Conservation (phyloP, 2,113 vertebrate genomes). For the Vicugna pacos region DNA sequence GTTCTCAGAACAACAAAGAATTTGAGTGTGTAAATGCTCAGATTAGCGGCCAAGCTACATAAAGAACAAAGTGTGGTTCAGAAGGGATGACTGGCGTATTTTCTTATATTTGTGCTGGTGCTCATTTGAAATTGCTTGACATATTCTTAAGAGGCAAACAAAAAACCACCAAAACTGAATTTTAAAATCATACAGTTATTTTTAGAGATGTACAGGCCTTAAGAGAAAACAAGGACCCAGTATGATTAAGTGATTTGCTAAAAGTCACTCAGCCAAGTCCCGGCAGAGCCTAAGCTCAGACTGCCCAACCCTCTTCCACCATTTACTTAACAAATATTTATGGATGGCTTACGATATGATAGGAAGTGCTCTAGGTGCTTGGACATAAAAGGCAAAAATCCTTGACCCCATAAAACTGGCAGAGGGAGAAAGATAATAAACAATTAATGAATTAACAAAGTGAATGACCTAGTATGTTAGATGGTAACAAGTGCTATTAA, state of each 20-base stretch:
- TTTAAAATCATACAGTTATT: constrained; percentile 30
- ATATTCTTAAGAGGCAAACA: constrained; percentile 28
- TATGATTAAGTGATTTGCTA: neutral
- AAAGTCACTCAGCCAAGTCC: neutral
- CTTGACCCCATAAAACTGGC: neutral
- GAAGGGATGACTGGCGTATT: neutral
- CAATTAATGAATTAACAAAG: neutral
- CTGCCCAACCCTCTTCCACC: neutral
- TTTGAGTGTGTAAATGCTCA: constrained; percentile 44
- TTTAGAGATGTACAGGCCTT: neutral
- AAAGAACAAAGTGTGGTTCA: constrained; percentile 16
- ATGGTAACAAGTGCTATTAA: neutral
- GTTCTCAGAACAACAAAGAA: constrained; percentile 37
- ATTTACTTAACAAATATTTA: neutral
- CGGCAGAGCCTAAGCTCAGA: neutral
- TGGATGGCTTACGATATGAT: neutral
- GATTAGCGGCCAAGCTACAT: neutral
- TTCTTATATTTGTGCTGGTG: neutral
- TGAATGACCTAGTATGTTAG: neutral
- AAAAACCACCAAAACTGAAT: neutral
- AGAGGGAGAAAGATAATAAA: constrained; percentile 8
- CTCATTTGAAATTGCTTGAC: constrained; percentile 10
- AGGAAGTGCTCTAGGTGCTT: neutral
- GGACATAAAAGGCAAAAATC: neutral
- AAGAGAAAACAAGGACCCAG: neutral